Evolutionary conservation across 2,888 invertebrate genomes (phyloP), one percentile per base, ranked within the genome.

Genomic region (Nezara viridula): DNA sequence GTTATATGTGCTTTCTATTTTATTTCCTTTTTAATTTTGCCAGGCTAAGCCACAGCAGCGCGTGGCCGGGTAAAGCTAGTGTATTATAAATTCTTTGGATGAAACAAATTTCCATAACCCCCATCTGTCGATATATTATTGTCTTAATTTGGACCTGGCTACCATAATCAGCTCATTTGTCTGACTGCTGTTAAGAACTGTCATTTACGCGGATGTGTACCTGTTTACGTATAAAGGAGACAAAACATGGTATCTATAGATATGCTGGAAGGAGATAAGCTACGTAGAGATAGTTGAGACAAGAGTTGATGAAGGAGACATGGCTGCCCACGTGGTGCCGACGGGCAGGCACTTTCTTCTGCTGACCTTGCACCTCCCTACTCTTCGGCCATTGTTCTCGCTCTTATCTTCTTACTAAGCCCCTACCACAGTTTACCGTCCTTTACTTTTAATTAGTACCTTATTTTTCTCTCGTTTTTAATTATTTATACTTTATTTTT

Each of bases 361-460:
- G 66, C 66, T 73, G 66, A 73, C 66, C 66, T 73, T 73, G 66
- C 66, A 37, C 37, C 66, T 73, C 66, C 66, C 66, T 73, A 27
- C 66, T 73, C 37, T 19, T 32, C 60, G 14, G 3, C 66, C 66
- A 32, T 73, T 73, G 66, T 73, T 73, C 66, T 73, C 66, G 1
- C 10, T 7, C 37, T 73, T 73, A 32, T 73, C 37, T 19, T 32
- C 66, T 37, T 37, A 19, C 19, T 37, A 60, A 32, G 6, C 19
- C 32, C 37, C 66, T 37, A 21, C 66, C 21, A 37, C 32, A 73
- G 32, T 73, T 73, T 73, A 73, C 66, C n/a, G 32, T 73, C 19
- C 32, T 73, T 73, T 73, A 73, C 19, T 73, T 73, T 19, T 73
- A 73, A 73, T 73, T 73, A 73, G 21, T 24, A 19, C 16, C 32